Evolutionary conservation across 2,113 vertebrate species (phyloP).

Genomic region (Megatriorchis doriae): DNA sequence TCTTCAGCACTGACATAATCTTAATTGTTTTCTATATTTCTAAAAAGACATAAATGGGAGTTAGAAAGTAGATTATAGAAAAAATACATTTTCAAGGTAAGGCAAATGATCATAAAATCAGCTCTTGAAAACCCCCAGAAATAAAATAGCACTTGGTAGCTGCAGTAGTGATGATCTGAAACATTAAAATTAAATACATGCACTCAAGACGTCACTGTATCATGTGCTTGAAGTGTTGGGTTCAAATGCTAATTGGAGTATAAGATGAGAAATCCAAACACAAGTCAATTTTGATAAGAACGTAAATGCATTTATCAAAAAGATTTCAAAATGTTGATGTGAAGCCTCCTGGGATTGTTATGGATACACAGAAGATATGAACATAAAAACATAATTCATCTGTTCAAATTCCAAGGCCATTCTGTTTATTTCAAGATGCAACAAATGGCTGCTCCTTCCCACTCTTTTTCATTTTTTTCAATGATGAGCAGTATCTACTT

Average conservation of each 20-base stretch:
- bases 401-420: conserved; percentile 13
- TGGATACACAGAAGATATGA: conserved; percentile 50
- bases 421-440: conserved; percentile 39
- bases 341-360: conserved; percentile 60
- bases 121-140: background rate
- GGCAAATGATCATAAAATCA: conserved; percentile 16
- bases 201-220: conserved; percentile 2
- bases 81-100: conserved; percentile 30
- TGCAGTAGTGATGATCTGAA: conserved; percentile 10
- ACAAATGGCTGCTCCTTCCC: conserved; percentile 27
- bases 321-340: conserved; percentile 66
- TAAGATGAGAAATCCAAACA: conserved; percentile 51
- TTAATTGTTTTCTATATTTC: conserved; percentile 38
- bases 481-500: background rate
- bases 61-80: conserved; percentile 8
- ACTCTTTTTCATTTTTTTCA: background rate
- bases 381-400: conserved; percentile 56
- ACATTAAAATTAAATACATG: conserved; percentile 30
- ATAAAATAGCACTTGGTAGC: background rate
- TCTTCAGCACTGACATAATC: conserved; percentile 49
- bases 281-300: conserved; percentile 54
- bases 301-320: conserved; percentile 49
- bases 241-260: conserved; percentile 60
- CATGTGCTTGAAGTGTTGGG: conserved; percentile 17
- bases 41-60: background rate